Percentiles rank a stretch among this genome's conserved stretches.
Conservation (phyloP, 2,888 invertebrate species). For the Mythimna vitellina region DNA sequence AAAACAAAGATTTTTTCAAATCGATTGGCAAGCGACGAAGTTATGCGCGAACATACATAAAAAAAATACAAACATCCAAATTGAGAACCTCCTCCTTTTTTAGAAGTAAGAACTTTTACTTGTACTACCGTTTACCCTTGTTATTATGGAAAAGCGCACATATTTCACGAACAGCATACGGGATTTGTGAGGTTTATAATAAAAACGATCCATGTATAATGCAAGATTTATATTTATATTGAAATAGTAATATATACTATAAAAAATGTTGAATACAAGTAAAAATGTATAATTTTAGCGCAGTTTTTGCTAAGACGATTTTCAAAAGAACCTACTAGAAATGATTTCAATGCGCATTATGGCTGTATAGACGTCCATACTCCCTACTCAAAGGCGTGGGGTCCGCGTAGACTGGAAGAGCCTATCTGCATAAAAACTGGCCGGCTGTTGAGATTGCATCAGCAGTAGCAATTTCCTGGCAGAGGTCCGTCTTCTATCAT, state of each 20-base stretch:
- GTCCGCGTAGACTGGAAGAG: not conserved
- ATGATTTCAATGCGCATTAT: not conserved
- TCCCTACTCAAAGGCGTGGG: not conserved
- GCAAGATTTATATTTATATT: not conserved
- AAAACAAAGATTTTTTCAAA: too few relatives aligned
- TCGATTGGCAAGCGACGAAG: too few relatives aligned
- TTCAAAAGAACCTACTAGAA: not conserved
- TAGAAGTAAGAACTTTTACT: too few relatives aligned
- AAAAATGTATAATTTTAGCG: not conserved
- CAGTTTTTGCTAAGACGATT: not conserved
- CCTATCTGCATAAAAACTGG: not conserved
- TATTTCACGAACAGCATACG: too few relatives aligned
- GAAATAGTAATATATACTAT: not conserved
- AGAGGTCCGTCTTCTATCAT: slow-evolving; percentile 3
- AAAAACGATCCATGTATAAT: not conserved
- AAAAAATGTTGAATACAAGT: not conserved
- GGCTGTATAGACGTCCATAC: not conserved
- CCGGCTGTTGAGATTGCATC: not conserved
- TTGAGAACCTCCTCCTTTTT: too few relatives aligned
- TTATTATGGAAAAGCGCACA: too few relatives aligned
- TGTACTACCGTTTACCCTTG: too few relatives aligned
- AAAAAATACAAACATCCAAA: too few relatives aligned
- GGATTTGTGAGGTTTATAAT: not conserved
- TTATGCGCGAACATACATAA: too few relatives aligned
- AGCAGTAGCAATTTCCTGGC: slow-evolving; percentile 2